Evolutionary conservation across 1,140 invertebrate species (phyloP).

Genomic region (Aphaenogaster ashmeadi): DNA sequence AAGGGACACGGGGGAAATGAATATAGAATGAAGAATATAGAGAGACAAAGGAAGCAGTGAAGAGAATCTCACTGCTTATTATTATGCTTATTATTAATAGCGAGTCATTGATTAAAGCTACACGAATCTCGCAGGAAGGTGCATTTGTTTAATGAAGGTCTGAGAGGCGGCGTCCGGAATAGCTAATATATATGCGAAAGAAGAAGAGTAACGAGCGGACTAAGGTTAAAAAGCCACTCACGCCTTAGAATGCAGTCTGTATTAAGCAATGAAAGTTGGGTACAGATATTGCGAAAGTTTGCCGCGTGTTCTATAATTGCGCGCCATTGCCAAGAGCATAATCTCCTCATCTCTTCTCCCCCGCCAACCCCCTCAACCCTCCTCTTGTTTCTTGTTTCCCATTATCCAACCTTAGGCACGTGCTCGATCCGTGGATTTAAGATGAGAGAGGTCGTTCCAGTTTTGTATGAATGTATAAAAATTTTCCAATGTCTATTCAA

Average conservation of each 20-base stretch:
- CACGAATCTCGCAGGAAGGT: background rate
- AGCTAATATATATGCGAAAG: slow-evolving; percentile 39
- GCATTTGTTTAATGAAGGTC: slow-evolving; percentile 19
- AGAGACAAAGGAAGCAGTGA: background rate
- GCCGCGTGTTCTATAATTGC: slow-evolving; percentile 57
- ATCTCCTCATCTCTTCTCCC: slow-evolving; percentile 25
- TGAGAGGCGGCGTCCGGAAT: background rate
- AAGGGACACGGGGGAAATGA: background rate
- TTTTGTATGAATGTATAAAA: slow-evolving; percentile 56
- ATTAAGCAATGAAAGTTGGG: slow-evolving; percentile 63
- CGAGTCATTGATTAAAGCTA: slow-evolving; percentile 3
- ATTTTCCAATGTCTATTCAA: slow-evolving; percentile 45
- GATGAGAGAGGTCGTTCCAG: slow-evolving; percentile 32
- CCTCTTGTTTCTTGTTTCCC: slow-evolving; percentile 53
- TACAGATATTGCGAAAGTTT: slow-evolving; percentile 66
- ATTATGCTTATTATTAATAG: slow-evolving; percentile 6
- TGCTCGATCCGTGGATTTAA: background rate
- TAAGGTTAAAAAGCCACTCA: slow-evolving; percentile 56
- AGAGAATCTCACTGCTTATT: background rate
- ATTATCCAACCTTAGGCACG: slow-evolving; percentile 55
- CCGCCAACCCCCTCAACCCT: background rate
- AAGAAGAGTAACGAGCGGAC: background rate
- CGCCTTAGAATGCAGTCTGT: slow-evolving; percentile 54
- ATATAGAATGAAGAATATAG: background rate
- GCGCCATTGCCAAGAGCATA: slow-evolving; percentile 55